phyloP scores from a whole-genome alignment of 1,140 invertebrate genomes.

The Bombus pyrosoma region DNA sequence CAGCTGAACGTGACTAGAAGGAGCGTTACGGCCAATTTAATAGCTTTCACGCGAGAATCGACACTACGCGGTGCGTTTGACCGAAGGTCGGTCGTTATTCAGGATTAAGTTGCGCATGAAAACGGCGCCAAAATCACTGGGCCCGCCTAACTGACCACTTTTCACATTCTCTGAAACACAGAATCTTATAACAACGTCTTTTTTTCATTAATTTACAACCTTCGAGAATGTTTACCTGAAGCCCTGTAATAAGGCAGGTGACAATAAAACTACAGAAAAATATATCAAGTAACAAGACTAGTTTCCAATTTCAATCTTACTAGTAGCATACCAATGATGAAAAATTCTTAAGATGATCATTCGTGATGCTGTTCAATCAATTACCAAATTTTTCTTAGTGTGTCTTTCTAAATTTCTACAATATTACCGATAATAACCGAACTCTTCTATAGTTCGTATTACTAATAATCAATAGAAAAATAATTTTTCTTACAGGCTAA shows the following conservation, averaged over 20 bases:
- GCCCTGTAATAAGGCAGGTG: neutral
- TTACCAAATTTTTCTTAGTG: too few relatives aligned
- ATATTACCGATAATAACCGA: too few relatives aligned
- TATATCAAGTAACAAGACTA: neutral
- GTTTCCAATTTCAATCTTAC: neutral
- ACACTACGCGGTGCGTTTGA: constrained; percentile 9
- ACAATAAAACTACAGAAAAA: neutral
- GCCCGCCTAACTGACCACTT: neutral
- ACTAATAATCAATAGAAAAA: too few relatives aligned
- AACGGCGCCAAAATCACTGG: constrained; percentile 28
- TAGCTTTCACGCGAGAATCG: constrained; percentile 12
- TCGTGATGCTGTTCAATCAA: too few relatives aligned
- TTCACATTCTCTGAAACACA: neutral
- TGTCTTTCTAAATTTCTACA: too few relatives aligned
- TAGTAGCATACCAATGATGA: too few relatives aligned
- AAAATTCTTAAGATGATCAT: too few relatives aligned
- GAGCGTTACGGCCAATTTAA: constrained; percentile 12
- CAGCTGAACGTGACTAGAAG: constrained; percentile 19
- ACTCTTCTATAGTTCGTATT: too few relatives aligned
- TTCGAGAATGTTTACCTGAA: neutral
- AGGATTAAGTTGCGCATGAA: constrained; percentile 57
- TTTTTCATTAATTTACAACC: neutral
- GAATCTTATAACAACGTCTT: neutral
- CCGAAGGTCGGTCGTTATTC: constrained; percentile 64
- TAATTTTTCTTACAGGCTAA: too few relatives aligned